phyloP scores from a whole-genome alignment of 2,113 vertebrate species.

The human region DNA sequence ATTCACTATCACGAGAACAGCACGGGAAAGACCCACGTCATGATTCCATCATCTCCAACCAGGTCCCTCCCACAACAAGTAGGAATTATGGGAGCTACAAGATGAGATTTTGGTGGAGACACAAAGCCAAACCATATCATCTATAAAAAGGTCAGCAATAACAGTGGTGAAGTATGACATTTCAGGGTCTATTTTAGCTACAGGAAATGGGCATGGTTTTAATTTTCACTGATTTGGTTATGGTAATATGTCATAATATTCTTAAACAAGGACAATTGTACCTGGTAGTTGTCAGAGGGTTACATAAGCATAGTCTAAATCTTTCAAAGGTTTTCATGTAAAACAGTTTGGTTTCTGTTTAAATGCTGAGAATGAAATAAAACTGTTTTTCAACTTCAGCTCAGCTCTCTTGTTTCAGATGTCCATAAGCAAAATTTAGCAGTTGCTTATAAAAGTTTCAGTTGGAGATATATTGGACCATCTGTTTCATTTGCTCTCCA shows the following conservation, averaged over 20 bases:
- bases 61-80: no score
- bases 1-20: no score
- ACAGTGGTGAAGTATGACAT: background rate
- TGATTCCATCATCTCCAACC: no score
- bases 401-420: background rate
- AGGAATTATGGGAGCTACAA: no score
- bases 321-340: background rate
- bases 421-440: slow-evolving; percentile 36
- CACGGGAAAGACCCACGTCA: no score
- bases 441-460: slow-evolving; percentile 31
- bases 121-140: no score
- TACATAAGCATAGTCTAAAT: background rate
- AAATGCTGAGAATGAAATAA: background rate
- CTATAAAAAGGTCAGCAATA: background rate
- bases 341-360: background rate
- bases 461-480: slow-evolving; percentile 28
- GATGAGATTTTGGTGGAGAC: no score
- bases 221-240: background rate
- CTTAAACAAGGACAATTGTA: background rate
- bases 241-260: background rate
- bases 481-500: slow-evolving; percentile 57
- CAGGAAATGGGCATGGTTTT: background rate
- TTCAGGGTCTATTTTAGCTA: background rate
- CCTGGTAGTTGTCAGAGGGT: background rate
- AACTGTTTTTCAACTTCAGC: background rate